Conservation (phyloP, 2,113 vertebrate species). For the Stigmatopora argus region DNA sequence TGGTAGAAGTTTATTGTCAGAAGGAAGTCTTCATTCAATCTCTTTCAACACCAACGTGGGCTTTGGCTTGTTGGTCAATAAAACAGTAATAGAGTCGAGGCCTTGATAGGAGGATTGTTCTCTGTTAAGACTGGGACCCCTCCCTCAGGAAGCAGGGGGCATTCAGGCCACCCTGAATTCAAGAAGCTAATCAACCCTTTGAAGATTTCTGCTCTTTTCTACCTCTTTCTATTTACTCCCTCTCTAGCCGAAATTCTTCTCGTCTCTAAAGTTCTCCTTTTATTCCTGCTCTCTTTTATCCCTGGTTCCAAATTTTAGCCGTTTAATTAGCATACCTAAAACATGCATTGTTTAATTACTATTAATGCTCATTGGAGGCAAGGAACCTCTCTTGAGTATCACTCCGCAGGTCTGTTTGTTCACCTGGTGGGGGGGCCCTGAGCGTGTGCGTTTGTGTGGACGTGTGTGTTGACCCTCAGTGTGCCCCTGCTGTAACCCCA, state of each 20-base stretch:
- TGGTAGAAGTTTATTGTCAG: slow-evolving; percentile 48
- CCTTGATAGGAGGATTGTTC: slow-evolving; percentile 43
- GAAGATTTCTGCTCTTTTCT: slow-evolving; percentile 61
- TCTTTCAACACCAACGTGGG: slow-evolving; percentile 54
- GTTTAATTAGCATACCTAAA: slow-evolving; percentile 69
- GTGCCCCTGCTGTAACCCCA: slow-evolving; percentile 28
- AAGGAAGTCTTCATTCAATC: slow-evolving; percentile 51
- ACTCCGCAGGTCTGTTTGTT: slow-evolving; percentile 61
- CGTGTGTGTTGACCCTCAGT: slow-evolving; percentile 14
- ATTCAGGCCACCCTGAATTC: slow-evolving; percentile 65
- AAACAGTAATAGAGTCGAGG: slow-evolving; percentile 34
- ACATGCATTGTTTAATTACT: slow-evolving; percentile 65
- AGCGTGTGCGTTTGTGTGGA: neutral
- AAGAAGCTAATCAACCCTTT: slow-evolving; percentile 50
- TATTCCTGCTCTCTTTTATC: slow-evolving; percentile 67
- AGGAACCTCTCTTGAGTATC: slow-evolving; percentile 55
- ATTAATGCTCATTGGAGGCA: slow-evolving; percentile 74
- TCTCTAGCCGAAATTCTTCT: slow-evolving; percentile 56
- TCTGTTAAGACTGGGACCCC: slow-evolving; percentile 17
- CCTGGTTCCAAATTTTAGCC: slow-evolving; percentile 58
- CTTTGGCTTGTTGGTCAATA: slow-evolving; percentile 57
- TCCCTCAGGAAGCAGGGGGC: slow-evolving; percentile 49
- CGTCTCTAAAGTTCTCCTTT: slow-evolving; percentile 58
- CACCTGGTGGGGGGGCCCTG: slow-evolving; percentile 56
- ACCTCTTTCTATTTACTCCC: slow-evolving; percentile 55